Evolutionary conservation across 35 echinoderm and acorn worm species (phyloP).

Genomic region (Eucidaris tribuloides): DNA sequence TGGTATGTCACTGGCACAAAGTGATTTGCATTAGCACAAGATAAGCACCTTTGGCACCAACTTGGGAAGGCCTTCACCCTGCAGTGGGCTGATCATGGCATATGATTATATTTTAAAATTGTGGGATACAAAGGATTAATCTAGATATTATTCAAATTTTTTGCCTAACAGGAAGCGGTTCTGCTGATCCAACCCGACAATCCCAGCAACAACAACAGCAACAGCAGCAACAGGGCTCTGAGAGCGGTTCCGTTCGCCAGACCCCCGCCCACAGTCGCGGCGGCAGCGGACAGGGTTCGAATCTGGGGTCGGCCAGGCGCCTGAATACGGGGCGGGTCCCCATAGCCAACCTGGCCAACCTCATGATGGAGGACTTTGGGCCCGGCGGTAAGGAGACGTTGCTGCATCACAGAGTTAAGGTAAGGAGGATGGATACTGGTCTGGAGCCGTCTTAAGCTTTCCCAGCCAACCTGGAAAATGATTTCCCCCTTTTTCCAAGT

Average conservation of each 20-base stretch:
- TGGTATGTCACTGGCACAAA: too few relatives aligned
- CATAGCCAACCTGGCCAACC: constrained; percentile 30
- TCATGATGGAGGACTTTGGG: constrained; percentile 32
- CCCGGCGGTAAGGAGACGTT: constrained; percentile 18
- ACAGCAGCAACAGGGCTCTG: constrained; percentile 26
- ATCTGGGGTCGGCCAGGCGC: constrained; percentile 57
- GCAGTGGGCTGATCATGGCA: too few relatives aligned
- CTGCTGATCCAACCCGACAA: neutral
- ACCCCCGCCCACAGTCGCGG: constrained; percentile 78
- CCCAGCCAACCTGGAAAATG: too few relatives aligned
- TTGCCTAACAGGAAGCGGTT: neutral
- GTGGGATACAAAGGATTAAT: neutral
- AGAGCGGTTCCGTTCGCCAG: constrained; percentile 51
- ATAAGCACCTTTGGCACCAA: too few relatives aligned
- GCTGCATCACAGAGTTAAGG: constrained; percentile 55
- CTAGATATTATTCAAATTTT: neutral
- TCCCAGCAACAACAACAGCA: constrained; percentile 21
- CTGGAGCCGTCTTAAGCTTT: too few relatives aligned
- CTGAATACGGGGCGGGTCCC: constrained; percentile 41
- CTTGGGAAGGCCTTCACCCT: too few relatives aligned
- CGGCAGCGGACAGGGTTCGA: constrained; percentile 70
- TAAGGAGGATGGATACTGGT: too few relatives aligned
- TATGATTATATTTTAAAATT: too few relatives aligned
- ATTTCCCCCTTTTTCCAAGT: too few relatives aligned
- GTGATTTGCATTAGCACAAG: too few relatives aligned